phyloP scores from a whole-genome alignment of 2,888 invertebrate species.

The Timandra comae region DNA sequence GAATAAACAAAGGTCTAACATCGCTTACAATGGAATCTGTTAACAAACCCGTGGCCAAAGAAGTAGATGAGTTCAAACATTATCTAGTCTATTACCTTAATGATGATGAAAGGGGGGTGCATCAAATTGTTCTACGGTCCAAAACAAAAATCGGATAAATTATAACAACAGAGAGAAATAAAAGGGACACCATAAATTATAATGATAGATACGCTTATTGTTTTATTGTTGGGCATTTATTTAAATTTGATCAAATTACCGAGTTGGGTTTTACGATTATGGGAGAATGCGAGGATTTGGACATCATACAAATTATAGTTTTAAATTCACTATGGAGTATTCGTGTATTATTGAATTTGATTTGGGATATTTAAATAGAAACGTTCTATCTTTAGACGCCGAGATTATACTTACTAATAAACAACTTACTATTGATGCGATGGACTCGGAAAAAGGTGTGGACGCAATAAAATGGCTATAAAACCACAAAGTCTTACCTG shows the following conservation, averaged over 20 bases:
- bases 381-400: slow-evolving; percentile 9
- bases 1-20: slow-evolving; percentile 26
- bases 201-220: slow-evolving; percentile 32
- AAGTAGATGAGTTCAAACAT: too few species aligned
- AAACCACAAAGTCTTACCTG: slow-evolving; percentile 39
- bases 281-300: slow-evolving; percentile 24
- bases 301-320: slow-evolving; percentile 15
- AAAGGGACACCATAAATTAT: slow-evolving; percentile 32
- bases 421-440: too few species aligned
- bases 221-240: slow-evolving; percentile 41
- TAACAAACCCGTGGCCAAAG: too few species aligned
- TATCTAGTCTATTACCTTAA: slow-evolving; percentile 16
- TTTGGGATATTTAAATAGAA: slow-evolving; percentile 13
- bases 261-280: slow-evolving; percentile 30
- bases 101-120: slow-evolving; percentile 15
- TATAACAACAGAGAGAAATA: slow-evolving; percentile 24
- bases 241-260: slow-evolving; percentile 53
- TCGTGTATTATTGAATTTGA: slow-evolving; percentile 20
- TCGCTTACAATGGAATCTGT: slow-evolving; percentile 27
- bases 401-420: too few species aligned
- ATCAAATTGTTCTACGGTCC: slow-evolving; percentile 17
- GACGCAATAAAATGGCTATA: slow-evolving; percentile 21
- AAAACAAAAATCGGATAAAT: slow-evolving; percentile 20
- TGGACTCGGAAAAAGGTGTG: too few species aligned
- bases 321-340: slow-evolving; percentile 12